Conservation (phyloP, 2,113 vertebrate genomes). For the Chloropsis hardwickii region DNA sequence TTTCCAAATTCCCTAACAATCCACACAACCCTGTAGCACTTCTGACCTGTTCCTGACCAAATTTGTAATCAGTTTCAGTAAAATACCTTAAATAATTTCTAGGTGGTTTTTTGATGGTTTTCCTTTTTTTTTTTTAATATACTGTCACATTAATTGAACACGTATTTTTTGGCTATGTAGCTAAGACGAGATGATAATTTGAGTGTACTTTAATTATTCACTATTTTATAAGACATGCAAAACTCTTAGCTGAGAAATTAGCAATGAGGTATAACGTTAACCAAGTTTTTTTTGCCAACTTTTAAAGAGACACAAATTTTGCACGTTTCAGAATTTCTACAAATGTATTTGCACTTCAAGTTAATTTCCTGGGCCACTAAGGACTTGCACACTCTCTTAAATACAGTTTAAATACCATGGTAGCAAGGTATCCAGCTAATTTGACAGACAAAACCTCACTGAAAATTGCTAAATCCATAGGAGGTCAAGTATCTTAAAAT, state of each 20-base stretch:
- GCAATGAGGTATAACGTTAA: neutral
- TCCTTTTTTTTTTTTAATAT: neutral
- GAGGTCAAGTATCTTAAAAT: neutral
- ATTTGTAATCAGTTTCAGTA: neutral
- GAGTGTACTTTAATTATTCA: neutral
- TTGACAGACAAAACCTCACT: neutral
- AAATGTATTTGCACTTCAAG: neutral
- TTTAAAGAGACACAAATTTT: neutral
- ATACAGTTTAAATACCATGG: neutral
- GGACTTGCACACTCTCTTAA: neutral
- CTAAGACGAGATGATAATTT: neutral
- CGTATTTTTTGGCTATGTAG: neutral
- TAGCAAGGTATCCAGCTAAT: neutral
- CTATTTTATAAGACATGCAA: neutral
- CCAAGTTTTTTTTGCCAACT: neutral
- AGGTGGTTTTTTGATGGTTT: accelerated
- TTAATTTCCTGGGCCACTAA: neutral
- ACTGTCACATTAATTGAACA: neutral
- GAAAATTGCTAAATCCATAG: neutral
- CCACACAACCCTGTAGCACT: neutral
- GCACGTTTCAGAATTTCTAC: neutral
- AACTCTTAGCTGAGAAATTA: neutral
- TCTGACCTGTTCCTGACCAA: neutral
- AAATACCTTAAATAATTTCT: neutral
- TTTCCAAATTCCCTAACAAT: neutral